phyloP scores from a whole-genome alignment of 2,797 vertebrate genomes.

The Propithecus deckenii region DNA sequence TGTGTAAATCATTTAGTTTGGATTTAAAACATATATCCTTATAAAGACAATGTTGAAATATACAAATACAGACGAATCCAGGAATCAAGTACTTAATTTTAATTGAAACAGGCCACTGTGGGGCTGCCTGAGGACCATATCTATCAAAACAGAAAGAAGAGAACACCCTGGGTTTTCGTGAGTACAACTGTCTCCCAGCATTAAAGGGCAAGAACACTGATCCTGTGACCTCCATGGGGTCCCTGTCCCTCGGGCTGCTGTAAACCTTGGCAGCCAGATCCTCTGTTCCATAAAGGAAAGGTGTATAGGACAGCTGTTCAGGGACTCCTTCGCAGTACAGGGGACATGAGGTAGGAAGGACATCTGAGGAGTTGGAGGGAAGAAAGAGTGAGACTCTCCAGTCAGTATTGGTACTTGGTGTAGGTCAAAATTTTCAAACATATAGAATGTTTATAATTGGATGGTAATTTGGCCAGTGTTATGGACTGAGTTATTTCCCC shows the following conservation, averaged over 20 bases:
- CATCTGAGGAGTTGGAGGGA: not conserved
- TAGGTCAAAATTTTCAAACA: not conserved
- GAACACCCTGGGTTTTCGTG: too few relatives aligned
- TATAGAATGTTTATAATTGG: not conserved
- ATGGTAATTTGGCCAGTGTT: not conserved
- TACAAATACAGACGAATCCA: rapidly evolving
- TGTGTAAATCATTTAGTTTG: not conserved
- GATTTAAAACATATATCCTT: not conserved
- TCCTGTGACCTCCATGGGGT: not conserved
- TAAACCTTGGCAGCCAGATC: not conserved
- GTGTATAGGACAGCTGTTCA: rapidly evolving
- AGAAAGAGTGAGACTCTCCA: not conserved
- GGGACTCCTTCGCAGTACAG: rapidly evolving
- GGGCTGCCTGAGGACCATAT: not conserved
- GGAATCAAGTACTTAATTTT: not conserved
- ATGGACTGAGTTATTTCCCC: not conserved
- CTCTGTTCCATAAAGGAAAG: not conserved
- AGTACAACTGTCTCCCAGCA: not conserved
- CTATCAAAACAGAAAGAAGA: not conserved
- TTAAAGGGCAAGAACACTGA: not conserved
- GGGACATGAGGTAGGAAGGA: not conserved
- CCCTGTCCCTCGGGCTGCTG: too few relatives aligned
- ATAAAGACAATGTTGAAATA: not conserved
- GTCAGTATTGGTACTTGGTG: not conserved
- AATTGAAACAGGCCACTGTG: not conserved